phyloP scores from a whole-genome alignment of 2,113 vertebrate genomes.

The Gasterosteus aculeatus region DNA sequence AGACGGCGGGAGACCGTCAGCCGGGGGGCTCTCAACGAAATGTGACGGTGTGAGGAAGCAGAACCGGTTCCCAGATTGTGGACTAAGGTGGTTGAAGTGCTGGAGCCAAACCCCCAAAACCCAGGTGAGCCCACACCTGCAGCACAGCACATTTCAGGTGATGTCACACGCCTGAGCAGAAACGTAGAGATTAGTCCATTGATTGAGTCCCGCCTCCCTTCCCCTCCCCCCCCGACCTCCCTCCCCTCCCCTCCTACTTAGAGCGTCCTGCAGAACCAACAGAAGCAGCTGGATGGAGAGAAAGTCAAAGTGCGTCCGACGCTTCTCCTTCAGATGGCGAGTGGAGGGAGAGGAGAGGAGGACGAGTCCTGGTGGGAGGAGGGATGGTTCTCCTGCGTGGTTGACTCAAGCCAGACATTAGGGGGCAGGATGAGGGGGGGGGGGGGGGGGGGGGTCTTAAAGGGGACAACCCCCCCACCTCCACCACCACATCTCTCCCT shows the following conservation, averaged over 20 bases:
- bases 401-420: slow-evolving; percentile 53
- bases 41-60: too few relatives aligned
- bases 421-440: not conserved
- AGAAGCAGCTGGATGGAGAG: not conserved
- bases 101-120: not conserved
- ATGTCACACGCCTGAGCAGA: not conserved
- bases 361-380: slow-evolving; percentile 31
- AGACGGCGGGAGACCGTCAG: too few relatives aligned
- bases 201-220: too few relatives aligned
- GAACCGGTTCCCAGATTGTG: too few relatives aligned
- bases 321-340: slow-evolving; percentile 25
- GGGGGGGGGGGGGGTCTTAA: not conserved
- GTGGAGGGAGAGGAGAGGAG: slow-evolving; percentile 42
- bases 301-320: slow-evolving; percentile 19
- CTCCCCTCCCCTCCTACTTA: slow-evolving; percentile 29
- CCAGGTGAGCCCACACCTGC: not conserved
- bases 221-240: too few relatives aligned
- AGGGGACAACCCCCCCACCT: not conserved
- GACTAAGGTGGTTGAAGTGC: too few relatives aligned
- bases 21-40: too few relatives aligned
- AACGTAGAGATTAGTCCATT: not conserved
- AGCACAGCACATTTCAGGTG: not conserved
- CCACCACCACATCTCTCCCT: not conserved
- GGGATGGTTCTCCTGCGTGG: slow-evolving; percentile 53
- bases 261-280: slow-evolving; percentile 6